Percentiles rank a stretch among this genome's conserved stretches.
These are phyloP conservation scores for Euschistus heros DNA, from an alignment of 1,140 invertebrate species.

Conservation along the genomic window DNA sequence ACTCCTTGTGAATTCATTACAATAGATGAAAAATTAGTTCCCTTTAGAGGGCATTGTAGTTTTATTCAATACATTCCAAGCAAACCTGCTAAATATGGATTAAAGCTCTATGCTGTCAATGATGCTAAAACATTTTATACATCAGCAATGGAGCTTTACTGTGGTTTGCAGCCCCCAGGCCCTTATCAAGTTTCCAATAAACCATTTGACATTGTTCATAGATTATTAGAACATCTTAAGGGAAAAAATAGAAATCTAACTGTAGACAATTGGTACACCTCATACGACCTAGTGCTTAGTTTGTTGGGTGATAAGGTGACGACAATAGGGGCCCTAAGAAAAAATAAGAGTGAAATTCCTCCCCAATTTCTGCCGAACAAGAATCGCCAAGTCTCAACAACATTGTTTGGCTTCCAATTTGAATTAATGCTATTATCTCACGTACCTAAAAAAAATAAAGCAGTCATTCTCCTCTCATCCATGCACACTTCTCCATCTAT, in stretches of 20 bases:
- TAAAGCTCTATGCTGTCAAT: no score
- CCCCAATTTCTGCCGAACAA: slow-evolving; percentile 19
- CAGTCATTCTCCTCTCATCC: slow-evolving; percentile 32
- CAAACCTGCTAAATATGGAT: slow-evolving; percentile 41
- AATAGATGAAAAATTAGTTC: slow-evolving; percentile 33
- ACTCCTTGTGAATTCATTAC: neutral
- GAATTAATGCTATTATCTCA: slow-evolving; percentile 34
- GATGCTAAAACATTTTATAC: slow-evolving; percentile 34
- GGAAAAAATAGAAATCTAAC: slow-evolving; percentile 27
- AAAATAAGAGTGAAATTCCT: slow-evolving; percentile 22
- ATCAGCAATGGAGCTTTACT: slow-evolving; percentile 34
- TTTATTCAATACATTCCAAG: slow-evolving; percentile 37
- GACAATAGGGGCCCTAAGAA: slow-evolving; percentile 27
- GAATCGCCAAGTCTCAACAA: slow-evolving; percentile 16
- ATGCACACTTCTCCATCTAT: slow-evolving; percentile 29
- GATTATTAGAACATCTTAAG: slow-evolving; percentile 19
- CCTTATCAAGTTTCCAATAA: slow-evolving; percentile 12
- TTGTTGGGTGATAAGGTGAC: slow-evolving; percentile 25
- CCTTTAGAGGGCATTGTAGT: slow-evolving; percentile 36
- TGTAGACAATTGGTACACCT: slow-evolving; percentile 30
- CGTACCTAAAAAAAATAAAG: slow-evolving; percentile 33
- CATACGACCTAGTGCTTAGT: slow-evolving; percentile 22
- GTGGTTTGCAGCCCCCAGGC: slow-evolving; percentile 31
- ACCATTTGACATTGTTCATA: slow-evolving; percentile 21
- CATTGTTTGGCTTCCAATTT: slow-evolving; percentile 31